Base-by-base conservation (phyloP, 2,888 invertebrate species). In the Platypus cylindrus region DNA sequence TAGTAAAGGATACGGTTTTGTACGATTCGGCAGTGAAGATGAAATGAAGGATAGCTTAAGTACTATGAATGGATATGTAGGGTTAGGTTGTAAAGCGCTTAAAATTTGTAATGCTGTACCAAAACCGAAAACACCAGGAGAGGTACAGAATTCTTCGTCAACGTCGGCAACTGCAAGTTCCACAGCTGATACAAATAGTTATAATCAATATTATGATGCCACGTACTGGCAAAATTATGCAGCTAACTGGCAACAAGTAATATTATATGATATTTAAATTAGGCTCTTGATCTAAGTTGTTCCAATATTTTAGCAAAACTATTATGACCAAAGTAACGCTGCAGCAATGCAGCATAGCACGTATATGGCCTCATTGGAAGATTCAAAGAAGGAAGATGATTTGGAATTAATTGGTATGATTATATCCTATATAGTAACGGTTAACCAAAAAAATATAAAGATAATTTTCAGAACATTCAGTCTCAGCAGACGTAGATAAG, bases 1-100 rank as follows among this genome's bases (percentile, higher is more conserved):
- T 52, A 91, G 91, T 51, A 89, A 89, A 64, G 93, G 94, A 9
- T 95, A 91, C 60, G 95, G 94, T 3, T 94, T 95, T 63, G 89
- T 95, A 7, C 71, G 91, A 45, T 95, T 95, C 59, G 85, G 89
- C 3, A 85, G 82, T 51, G 93, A 94, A 59, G 86, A 87, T 38
- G 90, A 90, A 54, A 93, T 94, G 59, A 84, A 91, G 53, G 83
- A 86, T 50, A 91, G 93, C 43, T 64, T 94, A 32, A 78, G 82
- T 34, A 81, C 87, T 41, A 94, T 94, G 94, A 91, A 93, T 55
- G 90, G 90, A 2, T 90, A 80, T 54, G 75, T 78, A 34, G 90
- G 90, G 1, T 68, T 94, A 0, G 93, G 93, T 1, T 74, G 77
- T 1, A 90, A 87, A 55, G 79, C 89, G 1, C 66, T 94, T 27